A percentile compares a stretch with the other conserved stretches of the same genome.
phyloP scores from a whole-genome alignment of 2,888 invertebrate species.

The Leptopilina myrica region DNA sequence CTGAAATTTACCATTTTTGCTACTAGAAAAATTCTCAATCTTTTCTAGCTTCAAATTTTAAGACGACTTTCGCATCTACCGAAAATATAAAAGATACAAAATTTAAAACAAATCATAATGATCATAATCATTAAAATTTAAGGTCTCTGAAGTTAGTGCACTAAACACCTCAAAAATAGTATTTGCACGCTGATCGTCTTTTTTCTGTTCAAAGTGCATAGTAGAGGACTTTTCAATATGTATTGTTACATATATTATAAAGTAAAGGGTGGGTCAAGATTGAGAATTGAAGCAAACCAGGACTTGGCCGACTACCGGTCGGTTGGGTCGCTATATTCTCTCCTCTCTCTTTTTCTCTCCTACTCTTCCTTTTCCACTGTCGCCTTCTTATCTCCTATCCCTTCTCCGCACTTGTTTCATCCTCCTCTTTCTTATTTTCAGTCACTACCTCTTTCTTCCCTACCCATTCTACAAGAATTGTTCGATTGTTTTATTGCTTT shows the following conservation, averaged over 20 bases:
- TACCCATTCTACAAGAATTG: constrained; percentile 60
- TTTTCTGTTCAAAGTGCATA: no score
- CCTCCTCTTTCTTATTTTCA: constrained; percentile 44
- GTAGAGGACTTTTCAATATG: no score
- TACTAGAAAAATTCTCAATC: no score
- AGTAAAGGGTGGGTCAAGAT: constrained; percentile 54
- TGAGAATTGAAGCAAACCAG: constrained; percentile 73
- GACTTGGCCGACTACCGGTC: constrained; percentile 74
- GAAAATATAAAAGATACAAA: no score
- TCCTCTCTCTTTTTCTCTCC: constrained; percentile 58
- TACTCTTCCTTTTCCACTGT: constrained; percentile 61
- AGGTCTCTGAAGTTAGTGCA: no score
- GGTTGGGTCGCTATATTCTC: constrained; percentile 69
- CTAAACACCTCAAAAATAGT: no score
- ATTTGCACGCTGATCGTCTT: no score
- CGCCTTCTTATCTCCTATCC: constrained; percentile 50
- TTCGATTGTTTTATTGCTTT: constrained; percentile 72
- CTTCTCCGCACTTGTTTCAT: constrained; percentile 54
- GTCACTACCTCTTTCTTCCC: constrained; percentile 42
- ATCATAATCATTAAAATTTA: no score
- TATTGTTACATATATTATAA: no score
- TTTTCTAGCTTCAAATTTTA: no score
- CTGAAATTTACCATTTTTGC: constrained; percentile 5
- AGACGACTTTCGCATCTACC: no score
- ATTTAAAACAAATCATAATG: no score